These are phyloP conservation scores for Tetranychus truncatus DNA, from an alignment of 2,888 invertebrate genomes.

Conservation along the genomic window DNA sequence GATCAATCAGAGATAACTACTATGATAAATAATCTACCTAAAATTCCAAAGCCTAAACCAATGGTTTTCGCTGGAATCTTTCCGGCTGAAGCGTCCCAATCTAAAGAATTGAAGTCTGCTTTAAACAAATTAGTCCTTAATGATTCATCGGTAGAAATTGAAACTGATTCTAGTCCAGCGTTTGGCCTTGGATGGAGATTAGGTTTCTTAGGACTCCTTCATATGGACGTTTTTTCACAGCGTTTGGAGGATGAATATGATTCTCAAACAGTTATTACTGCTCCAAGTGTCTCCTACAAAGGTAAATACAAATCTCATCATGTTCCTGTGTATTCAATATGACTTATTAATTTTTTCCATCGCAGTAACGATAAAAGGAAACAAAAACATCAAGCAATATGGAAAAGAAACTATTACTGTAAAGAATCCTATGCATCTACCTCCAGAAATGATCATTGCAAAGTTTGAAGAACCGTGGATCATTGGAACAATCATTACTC, in stretches of 20 bases:
- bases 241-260: constrained; percentile 38
- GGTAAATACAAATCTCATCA: constrained; percentile 27
- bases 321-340: not conserved
- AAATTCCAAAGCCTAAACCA: constrained; percentile 16
- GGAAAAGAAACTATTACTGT: constrained; percentile 34
- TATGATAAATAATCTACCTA: constrained; percentile 2
- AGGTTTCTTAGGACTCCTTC: constrained; percentile 37
- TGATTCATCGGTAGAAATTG: constrained; percentile 73
- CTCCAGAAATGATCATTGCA: constrained; percentile 42
- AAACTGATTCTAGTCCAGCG: constrained; percentile 48
- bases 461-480: constrained; percentile 73
- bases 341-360: constrained; percentile 16
- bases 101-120: constrained; percentile 51
- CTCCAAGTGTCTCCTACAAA: constrained; percentile 39
- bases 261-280: constrained; percentile 37
- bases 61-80: constrained; percentile 63
- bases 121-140: constrained; percentile 80
- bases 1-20: not conserved
- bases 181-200: constrained; percentile 38
- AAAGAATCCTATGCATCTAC: constrained; percentile 33
- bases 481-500: constrained; percentile 70
- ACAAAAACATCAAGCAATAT: constrained; percentile 40
- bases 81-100: constrained; percentile 74
- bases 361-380: constrained; percentile 49
- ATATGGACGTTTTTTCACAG: constrained; percentile 40